A percentile compares a stretch with the other conserved stretches of the same genome.
These are phyloP conservation scores for Orthosia gothica DNA, from an alignment of 2,888 invertebrate genomes.

Conservation along the genomic window DNA sequence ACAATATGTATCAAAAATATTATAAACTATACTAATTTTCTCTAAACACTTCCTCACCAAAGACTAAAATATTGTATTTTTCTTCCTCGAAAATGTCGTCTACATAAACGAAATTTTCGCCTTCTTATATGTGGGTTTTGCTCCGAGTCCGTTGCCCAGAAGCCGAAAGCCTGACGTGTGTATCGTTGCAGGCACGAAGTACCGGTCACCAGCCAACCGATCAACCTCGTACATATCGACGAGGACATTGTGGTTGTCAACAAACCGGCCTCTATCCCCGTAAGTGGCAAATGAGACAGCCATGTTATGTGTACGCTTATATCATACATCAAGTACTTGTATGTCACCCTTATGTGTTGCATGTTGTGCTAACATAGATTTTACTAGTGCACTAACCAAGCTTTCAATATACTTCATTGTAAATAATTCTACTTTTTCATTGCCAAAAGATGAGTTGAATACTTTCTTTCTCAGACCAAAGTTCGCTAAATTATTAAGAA, in stretches of 20 bases:
- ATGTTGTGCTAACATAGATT: constrained; percentile 66
- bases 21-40: constrained; percentile 25
- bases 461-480: constrained; percentile 6
- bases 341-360: constrained; percentile 71
- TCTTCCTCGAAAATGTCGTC: constrained; percentile 31
- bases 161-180: constrained; percentile 86
- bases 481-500: constrained; percentile 13
- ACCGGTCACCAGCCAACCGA: constrained; percentile 99
- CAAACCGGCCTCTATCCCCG: constrained; percentile 99
- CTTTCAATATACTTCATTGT: constrained; percentile 49
- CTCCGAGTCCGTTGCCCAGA: constrained; percentile 74
- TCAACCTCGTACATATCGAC: constrained; percentile 99
- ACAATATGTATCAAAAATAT: constrained; percentile 5
- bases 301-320: constrained; percentile 95
- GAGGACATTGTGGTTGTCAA: constrained; percentile 99
- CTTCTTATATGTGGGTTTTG: constrained; percentile 63
- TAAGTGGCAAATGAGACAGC: constrained; percentile 98
- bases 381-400: constrained; percentile 53
- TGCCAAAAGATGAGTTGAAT: not conserved
- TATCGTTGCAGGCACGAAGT: constrained; percentile 98
- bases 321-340: constrained; percentile 90
- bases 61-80: constrained; percentile 33
- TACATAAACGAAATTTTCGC: constrained; percentile 42
- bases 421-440: constrained; percentile 15
- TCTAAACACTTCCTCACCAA: constrained; percentile 8